Percentiles rank a stretch among this genome's conserved stretches.
Conservation (phyloP, 1,140 invertebrate genomes). For the Polypedilum pembai region DNA sequence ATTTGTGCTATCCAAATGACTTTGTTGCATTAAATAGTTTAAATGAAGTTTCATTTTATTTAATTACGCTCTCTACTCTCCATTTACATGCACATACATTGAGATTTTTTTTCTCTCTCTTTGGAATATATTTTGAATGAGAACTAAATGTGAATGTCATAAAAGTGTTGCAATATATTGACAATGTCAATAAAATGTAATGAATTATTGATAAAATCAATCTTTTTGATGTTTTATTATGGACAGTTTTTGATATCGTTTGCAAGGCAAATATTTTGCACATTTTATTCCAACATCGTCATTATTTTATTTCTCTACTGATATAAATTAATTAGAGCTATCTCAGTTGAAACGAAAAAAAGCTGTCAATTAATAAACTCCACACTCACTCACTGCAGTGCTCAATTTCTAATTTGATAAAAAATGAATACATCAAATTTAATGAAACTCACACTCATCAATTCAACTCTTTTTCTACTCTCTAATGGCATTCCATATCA, state of each 20-base stretch:
- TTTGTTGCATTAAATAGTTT: conserved; percentile 22
- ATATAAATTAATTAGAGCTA: conserved; percentile 5
- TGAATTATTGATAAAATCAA: conserved; percentile 10
- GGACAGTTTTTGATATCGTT: neutral
- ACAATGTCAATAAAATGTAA: neutral
- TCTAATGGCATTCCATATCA: conserved; percentile 8
- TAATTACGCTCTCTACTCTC: neutral
- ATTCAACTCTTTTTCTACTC: neutral
- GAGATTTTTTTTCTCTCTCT: neutral
- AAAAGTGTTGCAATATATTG: conserved; percentile 12
- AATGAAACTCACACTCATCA: neutral
- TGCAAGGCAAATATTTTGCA: neutral
- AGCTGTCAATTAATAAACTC: neutral
- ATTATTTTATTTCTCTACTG: neutral
- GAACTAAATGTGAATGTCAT: neutral
- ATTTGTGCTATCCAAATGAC: conserved; percentile 9
- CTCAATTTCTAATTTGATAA: neutral
- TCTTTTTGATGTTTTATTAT: neutral
- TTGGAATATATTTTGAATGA: neutral
- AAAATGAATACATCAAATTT: neutral
- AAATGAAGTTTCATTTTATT: conserved; percentile 5
- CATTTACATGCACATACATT: neutral
- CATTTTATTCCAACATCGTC: neutral
- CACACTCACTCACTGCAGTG: neutral
- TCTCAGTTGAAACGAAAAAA: neutral